Base-by-base conservation (phyloP, 2,113 vertebrate genomes). In the Eira barbara region DNA sequence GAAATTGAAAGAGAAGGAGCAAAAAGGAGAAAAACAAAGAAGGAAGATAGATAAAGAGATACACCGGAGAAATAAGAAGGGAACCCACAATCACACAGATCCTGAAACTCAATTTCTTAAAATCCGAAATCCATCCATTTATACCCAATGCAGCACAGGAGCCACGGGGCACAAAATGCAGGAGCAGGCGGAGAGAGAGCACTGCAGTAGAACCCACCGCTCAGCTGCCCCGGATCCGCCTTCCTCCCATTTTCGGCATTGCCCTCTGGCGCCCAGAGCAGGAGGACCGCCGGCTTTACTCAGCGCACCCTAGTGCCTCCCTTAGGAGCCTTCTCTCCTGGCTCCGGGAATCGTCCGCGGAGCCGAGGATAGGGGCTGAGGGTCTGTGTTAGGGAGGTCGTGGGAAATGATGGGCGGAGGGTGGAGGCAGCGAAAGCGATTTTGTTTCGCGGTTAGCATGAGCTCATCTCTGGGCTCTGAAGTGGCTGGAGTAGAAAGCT, bases 381-480 rank as follows among this genome's bases (percentile, higher is more conserved):
- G 88, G 80, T 21, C 57, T 87, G 87, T 63, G 0, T 21, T 39
- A 23, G 79, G 49, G 65, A 85, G 74, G 80, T 80, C 45, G 69
- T 45, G 79, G 73, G 80, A 78, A 61, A 71, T 39, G 29, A 47
- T 52, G 34, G 73, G 95, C 15, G 25, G 55, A 91, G 92, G 89
- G 92, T 71, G 83, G 73, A 73, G 83, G 84, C 82, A 67, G 73
- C 7, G 67, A 90, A 88, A 90, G 97, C 78, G 42, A 96, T 92
- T 94, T 59, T 65, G 45, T 96, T 97, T 97, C 52, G 57, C 96
- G 95, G 97, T 97, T 96, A 63, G 94, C 89, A 97, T 98, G 97
- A 98, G 97, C 98, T 98, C 97, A 98, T 97, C 95, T 45, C 83
- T 81, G 79, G 55, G 96, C 82, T 95, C 81, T 83, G 69, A 89